phyloP scores from a whole-genome alignment of 2,797 vertebrate species.

The Rhynchotus rufescens region DNA sequence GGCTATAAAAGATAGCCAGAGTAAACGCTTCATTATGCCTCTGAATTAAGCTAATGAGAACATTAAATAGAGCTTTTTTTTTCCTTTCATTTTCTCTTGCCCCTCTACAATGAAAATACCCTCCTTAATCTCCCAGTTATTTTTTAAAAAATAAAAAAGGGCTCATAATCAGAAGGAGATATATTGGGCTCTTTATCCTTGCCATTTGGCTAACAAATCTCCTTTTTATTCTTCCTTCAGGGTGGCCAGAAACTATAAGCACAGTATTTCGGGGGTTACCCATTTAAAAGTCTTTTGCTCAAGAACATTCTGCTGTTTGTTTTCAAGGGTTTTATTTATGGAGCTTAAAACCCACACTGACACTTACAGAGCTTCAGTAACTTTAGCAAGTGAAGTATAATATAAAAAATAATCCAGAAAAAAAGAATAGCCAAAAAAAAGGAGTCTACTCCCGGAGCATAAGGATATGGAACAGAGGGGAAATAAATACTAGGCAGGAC shows the following conservation, averaged over 20 bases:
- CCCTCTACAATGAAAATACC: not conserved
- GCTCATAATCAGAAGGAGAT: not conserved
- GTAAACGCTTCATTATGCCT: not conserved
- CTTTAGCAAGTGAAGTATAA: not conserved
- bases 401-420: not conserved
- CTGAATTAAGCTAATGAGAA: not conserved
- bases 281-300: not conserved
- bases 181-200: not conserved
- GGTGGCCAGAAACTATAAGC: not conserved
- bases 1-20: not conserved
- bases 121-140: not conserved
- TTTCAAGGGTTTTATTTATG: not conserved
- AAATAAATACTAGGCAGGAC: not conserved
- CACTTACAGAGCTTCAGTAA: not conserved
- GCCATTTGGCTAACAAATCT: not conserved
- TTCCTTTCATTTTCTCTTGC: not conserved
- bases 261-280: not conserved
- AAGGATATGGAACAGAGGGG: not conserved
- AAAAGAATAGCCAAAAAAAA: not conserved
- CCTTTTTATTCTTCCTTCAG: not conserved
- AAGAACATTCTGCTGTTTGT: not conserved
- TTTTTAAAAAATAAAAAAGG: not conserved
- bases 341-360: not conserved
- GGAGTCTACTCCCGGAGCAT: not conserved
- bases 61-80: not conserved